Base-by-base conservation (phyloP, 2,888 invertebrate species). In the Xanthia togata region DNA sequence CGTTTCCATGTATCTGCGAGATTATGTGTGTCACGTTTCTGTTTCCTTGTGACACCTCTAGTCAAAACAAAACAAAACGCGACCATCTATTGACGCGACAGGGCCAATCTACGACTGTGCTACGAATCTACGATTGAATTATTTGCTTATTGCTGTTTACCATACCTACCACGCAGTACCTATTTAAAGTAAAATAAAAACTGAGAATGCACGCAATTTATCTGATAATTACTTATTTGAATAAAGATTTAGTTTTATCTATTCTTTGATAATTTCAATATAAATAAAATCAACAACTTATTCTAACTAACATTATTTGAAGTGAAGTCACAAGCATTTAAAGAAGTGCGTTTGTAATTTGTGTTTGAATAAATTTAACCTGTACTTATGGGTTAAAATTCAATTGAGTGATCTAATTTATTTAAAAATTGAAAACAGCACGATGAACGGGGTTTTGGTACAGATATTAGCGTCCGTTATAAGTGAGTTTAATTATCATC, bases 401-500 rank as follows among this genome's bases (percentile, higher is more conserved):
- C 12, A 31, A 31, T n/a, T 4, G 35, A 75, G 12, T 82, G 35
- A 57, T 23, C 26, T 31, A 14, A 14, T 44, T 14, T 9, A 31
- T 59, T 17, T 3, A 59, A 23, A 35, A 26, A 38, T 17, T n/a
- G n/a, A 60, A 47, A 67, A 47, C 2, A 62, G 31, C 12, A 80
- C 47, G 47, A 89, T 89, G 87, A 86, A 85, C 41, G 78, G 75
- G 20, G 38, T 78, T 70, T 8, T 87, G 9, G 73, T 82, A 35
- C 90, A 90, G 63, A 75, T 76, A 47, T 38, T 81, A 64, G 83
- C 75, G 50, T 31, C 84, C 0, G 63, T 88, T 31, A 73, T 89
- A n/a, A n/a, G 91, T 91, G 79, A 88, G 91, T 88, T 38, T 71
- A 60, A 70, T 31, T 47, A 55, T 78, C 11, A 44, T 73, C 20